Evolutionary conservation across 2,797 vertebrate genomes (phyloP), one percentile per base, ranked within the genome.

Genomic region (Phoeniculus purpureus): DNA sequence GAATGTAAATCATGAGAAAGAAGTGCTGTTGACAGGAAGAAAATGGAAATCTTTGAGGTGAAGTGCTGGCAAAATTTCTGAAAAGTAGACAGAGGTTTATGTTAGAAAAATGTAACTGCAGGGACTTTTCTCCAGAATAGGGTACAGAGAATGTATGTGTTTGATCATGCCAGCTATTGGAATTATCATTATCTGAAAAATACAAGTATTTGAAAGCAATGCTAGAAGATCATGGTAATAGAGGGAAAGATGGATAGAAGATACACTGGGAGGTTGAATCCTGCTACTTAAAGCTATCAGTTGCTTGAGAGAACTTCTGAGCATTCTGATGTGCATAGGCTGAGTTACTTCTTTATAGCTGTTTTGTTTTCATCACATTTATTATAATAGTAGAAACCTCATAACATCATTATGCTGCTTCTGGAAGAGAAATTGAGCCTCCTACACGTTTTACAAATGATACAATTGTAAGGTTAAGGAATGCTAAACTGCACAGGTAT

Each of bases 31-130:
- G 93, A 91, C 82, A 91, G 87, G 37, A 80, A 65, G 59, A 67
- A 89, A 95, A 95, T 77, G 77, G 82, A 92, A 92, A 85, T 89
- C 85, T 91, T 91, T 55, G 76, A 92, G 93, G 80, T 89, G 51
- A 58, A 48, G 37, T 37, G 82, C 76, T 94, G 91, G 87, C 91
- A 95, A 65, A 81, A 91, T 62, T 93, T 92, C 93, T 88, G 87
- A 81, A 55, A 85, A 89, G 26, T 29, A 91, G 87, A 85, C 80
- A 86, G 85, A 95, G 62, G 43, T 76, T 89, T 68, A 45, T 0
- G 1, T 51, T 77, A 65, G 66, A 68, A 91, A 73, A 85, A 81
- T 60, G 37, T 45, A 78, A 88, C 51, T 77, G 34, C 32, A 54
- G 58, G 23, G 25, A 73, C 37, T 72, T 84, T 56, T 84, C 45